Percentiles rank a stretch among this genome's conserved stretches.
Conservation (phyloP, 2,113 vertebrate species). For the Pogonocichla stellata region DNA sequence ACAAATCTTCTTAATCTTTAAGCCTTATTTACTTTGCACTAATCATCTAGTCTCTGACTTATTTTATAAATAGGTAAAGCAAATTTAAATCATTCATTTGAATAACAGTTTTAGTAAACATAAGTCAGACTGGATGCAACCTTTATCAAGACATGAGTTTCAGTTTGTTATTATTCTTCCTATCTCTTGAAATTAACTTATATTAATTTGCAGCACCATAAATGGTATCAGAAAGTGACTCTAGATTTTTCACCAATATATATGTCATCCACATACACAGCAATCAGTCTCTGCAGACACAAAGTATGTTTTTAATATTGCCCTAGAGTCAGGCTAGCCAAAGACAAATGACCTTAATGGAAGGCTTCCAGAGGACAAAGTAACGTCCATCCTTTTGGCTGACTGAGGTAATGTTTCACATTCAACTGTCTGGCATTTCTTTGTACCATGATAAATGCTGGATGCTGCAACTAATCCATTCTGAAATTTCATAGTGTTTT, state of each 20-base stretch:
- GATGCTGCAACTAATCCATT: not conserved
- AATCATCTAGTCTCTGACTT: not conserved
- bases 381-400: not conserved
- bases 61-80: not conserved
- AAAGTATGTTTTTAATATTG: conserved; percentile 17
- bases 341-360: not conserved
- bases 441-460: not conserved
- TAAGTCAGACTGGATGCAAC: not conserved
- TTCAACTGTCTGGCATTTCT: not conserved
- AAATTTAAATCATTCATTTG: not conserved
- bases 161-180: not conserved
- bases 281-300: not conserved
- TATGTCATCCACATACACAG: not conserved
- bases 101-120: not conserved
- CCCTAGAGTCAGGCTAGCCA: not conserved
- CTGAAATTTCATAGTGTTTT: not conserved
- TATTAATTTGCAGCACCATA: not conserved
- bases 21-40: not conserved
- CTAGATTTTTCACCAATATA: not conserved
- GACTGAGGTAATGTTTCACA: not conserved
- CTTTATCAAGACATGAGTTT: not conserved
- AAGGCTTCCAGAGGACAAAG: conserved; percentile 28
- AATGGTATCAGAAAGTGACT: not conserved
- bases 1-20: not conserved
- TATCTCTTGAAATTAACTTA: not conserved